These are phyloP conservation scores for Zoanthus solanderi DNA, from an alignment of 92 coral and sea anemone genomes.

Conservation along the genomic window DNA sequence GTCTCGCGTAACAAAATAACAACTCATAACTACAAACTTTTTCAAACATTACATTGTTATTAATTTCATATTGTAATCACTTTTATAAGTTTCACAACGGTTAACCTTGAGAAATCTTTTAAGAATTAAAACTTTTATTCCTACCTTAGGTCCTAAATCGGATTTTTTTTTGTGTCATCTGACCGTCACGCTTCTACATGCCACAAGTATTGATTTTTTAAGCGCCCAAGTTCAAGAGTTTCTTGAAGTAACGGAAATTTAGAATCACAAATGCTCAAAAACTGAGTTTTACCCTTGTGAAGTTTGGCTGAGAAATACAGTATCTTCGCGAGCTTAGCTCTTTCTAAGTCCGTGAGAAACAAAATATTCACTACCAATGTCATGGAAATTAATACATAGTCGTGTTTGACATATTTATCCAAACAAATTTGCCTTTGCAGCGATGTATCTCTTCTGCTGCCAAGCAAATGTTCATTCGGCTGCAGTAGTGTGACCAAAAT, in stretches of 20 bases:
- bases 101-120: background rate
- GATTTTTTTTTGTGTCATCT: background rate
- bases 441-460: background rate
- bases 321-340: background rate
- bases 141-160: background rate
- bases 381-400: background rate
- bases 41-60: background rate
- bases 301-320: background rate
- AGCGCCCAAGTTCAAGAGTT: background rate
- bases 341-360: background rate
- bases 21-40: conserved; percentile 12
- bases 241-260: conserved; percentile 12
- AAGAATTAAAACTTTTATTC: conserved; percentile 1
- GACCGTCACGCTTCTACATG: conserved; percentile 9
- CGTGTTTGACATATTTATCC: background rate
- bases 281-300: conserved; percentile 20
- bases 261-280: conserved; percentile 4
- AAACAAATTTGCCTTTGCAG: background rate
- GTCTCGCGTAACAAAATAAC: conserved; percentile 22
- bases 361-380: conserved; percentile 1
- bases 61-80: background rate
- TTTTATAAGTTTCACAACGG: conserved; percentile 10
- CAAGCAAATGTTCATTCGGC: conserved; percentile 23
- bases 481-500: background rate
- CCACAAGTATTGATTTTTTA: background rate